Base-by-base conservation (phyloP, 2,113 vertebrate genomes). In the Thamnophis sirtalis region DNA sequence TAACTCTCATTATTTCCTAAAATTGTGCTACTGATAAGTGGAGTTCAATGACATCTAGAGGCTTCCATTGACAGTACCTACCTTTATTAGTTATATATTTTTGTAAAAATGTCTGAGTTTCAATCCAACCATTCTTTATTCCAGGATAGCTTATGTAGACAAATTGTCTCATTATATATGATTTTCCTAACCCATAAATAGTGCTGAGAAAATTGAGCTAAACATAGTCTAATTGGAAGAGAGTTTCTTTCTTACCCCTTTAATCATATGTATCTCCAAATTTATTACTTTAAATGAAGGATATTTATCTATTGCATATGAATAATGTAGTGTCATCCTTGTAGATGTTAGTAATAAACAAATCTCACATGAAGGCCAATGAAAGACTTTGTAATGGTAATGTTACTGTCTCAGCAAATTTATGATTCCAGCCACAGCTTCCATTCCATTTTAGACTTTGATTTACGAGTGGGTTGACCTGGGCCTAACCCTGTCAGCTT, bases 301-400 rank as follows among this genome's bases (percentile, higher is more conserved):
- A 24, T 53, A 63, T 85, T 92, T 63, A 92, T 60, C n/a, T 0
- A 88, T 88, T 93, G 63, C n/a, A 60, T 94, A 95, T 95, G 93
- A 96, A 94, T 95, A 94, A 94, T n/a, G 68, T 95, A 92, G 87
- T 90, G 89, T 84, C 73, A 92, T 54, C 89, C 17, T 93, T 94
- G 92, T 91, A 92, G 87, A 95, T 96, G 96, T 92, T 2, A 94
- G 49, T 90, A 90, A 85, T 92, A 97, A 97, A 95, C 85, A 95
- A 95, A 96, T 95, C 73, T 88, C 89, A n/a, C 0, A 28, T 90
- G 93, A 96, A 97, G 95, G 54, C 84, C 21, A 92, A 91, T 94
- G 96, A 95, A 94, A 95, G 48, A 89, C 84, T 95, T 96, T 96
- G 38, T 96, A 96, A 95, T 95, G 95, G 85, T 96, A 96, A 96